phyloP scores from a whole-genome alignment of 1,140 invertebrate species.

The Lepidurus packardi region DNA sequence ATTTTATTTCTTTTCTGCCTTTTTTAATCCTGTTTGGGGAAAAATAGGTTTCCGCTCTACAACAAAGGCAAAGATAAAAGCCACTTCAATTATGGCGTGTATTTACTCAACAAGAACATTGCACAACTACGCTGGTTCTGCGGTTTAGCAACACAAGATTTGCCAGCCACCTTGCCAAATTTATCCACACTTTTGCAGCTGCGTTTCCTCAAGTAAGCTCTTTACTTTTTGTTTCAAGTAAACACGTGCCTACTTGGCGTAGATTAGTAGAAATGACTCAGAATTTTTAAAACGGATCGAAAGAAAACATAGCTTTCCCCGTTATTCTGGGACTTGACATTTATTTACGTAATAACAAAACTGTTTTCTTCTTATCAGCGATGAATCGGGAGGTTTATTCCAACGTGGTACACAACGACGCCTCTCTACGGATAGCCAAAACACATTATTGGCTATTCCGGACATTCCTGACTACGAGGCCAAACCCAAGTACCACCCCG shows the following conservation, averaged over 20 bases:
- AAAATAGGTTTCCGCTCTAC: conserved; percentile 69
- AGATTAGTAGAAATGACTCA: no score
- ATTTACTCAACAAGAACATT: conserved; percentile 81
- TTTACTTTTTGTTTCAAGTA: not conserved
- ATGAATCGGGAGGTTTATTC: not conserved
- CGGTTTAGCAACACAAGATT: conserved; percentile 60
- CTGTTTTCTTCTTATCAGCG: not conserved
- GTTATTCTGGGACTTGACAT: not conserved
- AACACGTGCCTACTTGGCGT: no score
- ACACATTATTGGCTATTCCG: conserved; percentile 4
- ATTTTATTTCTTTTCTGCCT: conserved; percentile 33
- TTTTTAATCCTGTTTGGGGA: conserved; percentile 32
- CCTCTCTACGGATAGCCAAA: not conserved
- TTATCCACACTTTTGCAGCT: conserved; percentile 56
- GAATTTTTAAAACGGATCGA: no score
- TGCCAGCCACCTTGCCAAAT: conserved; percentile 67
- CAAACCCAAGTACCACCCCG: not conserved
- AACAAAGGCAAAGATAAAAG: conserved; percentile 64
- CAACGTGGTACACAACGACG: not conserved
- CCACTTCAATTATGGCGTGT: conserved; percentile 75
- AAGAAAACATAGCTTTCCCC: not conserved
- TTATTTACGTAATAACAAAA: not conserved
- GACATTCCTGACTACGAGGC: not conserved
- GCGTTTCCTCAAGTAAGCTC: conserved; percentile 32
- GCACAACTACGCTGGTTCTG: conserved; percentile 70